Base-by-base conservation (phyloP, 2,797 vertebrate genomes). In the Propithecus perrieri region DNA sequence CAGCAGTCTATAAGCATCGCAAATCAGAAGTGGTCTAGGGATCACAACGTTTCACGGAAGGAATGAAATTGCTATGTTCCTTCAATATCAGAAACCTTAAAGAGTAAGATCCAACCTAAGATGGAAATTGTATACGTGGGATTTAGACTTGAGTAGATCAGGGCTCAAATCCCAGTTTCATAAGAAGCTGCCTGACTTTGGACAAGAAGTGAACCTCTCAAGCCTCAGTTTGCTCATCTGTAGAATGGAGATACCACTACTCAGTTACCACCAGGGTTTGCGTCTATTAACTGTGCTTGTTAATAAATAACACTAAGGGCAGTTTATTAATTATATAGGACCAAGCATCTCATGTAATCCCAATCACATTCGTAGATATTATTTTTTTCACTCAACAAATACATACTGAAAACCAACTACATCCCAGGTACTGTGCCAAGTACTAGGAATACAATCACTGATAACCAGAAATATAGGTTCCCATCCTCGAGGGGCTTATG, bases 71-170 rank as follows among this genome's bases (percentile, higher is more conserved):
- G 10, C 30, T 28, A 5, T 0, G 6, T 4, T 12, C 28, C 38
- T 33, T 50, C 14, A 30, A 3, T 8, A 30, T 9, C 1, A 28
- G 87, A 46, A 67, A 71, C 4, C 41, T 41, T 4, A 26, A 59
- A n/a, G 9, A 22, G 1, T 2, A 63, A 65, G 59, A 17, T 18
- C 24, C 5, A 7, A 55, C 26, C 46, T 14, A 8, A 43, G 48
- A 28, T 0, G 26, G 28, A 30, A 35, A 57, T 7, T 7, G 33
- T 1, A 20, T 0, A 33, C 0, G 0, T 5, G 9, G 20, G 20
- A n/a, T 12, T 59, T 41, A 20, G 57, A 5, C 5, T 6, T 81
- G 4, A 43, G 80, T 48, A 81, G 63, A 69, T 10, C 15, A 3
- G 28, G 72, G 53, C 86, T 95, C 75, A 22, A 28, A 8, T 4